Percentiles rank a stretch among this genome's conserved stretches.
Evolutionary conservation across 2,888 invertebrate genomes (phyloP).

Genomic region (Hypolimnas misippus): DNA sequence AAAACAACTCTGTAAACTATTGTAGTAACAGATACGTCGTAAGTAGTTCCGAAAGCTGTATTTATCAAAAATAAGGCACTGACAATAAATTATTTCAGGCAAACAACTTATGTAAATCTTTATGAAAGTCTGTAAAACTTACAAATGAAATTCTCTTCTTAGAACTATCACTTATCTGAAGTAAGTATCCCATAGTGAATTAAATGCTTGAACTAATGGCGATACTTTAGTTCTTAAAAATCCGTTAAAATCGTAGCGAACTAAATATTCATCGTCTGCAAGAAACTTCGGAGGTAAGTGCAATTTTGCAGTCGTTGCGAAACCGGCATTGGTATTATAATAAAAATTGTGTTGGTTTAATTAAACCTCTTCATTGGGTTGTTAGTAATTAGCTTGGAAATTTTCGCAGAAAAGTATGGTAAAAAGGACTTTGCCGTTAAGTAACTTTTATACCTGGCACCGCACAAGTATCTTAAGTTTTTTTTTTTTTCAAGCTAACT

Average conservation of each 20-base stretch:
- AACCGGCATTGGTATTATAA: slow-evolving; percentile 5
- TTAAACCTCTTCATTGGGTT: slow-evolving; percentile 7
- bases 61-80: too few relatives aligned
- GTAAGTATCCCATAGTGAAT: not conserved
- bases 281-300: slow-evolving; percentile 20
- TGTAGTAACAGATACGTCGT: too few relatives aligned
- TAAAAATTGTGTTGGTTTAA: slow-evolving; percentile 12
- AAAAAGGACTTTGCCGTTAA: not conserved
- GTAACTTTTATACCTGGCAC: slow-evolving; percentile 7
- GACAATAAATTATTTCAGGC: too few relatives aligned
- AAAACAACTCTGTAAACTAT: too few relatives aligned
- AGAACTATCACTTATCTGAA: not conserved
- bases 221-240: slow-evolving; percentile 7
- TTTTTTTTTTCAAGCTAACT: not conserved
- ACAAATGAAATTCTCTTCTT: too few relatives aligned
- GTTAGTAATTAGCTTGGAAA: slow-evolving; percentile 1
- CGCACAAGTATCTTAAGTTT: not conserved
- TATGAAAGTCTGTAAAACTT: too few relatives aligned
- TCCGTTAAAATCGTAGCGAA: slow-evolving; percentile 19
- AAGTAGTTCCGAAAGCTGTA: too few relatives aligned
- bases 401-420: slow-evolving; percentile 5
- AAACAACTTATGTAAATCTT: too few relatives aligned
- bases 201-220: slow-evolving; percentile 1
- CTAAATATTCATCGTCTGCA: slow-evolving; percentile 26
- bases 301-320: slow-evolving; percentile 16